Evolutionary conservation across 2,797 vertebrate genomes (phyloP).

Genomic region (Rhincodon typus): DNA sequence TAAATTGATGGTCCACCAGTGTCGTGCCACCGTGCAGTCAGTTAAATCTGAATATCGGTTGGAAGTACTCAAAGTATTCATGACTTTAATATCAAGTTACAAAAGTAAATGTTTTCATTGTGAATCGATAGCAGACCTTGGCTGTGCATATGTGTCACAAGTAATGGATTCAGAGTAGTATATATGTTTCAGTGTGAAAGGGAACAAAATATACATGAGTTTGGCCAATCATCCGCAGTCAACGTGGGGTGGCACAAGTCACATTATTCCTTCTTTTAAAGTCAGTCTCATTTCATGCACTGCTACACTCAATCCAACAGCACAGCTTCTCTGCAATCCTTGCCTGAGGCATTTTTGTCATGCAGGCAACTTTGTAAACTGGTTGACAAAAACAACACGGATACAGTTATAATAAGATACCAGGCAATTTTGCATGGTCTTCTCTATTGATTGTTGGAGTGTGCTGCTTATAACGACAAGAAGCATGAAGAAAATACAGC

Average conservation of each 20-base stretch:
- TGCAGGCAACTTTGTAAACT: not conserved
- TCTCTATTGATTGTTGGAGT: not conserved
- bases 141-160: not conserved
- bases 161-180: not conserved
- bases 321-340: not conserved
- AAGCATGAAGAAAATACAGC: not conserved
- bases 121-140: not conserved
- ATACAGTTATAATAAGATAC: not conserved
- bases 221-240: not conserved
- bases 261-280: conserved; percentile 17
- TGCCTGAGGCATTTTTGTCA: not conserved
- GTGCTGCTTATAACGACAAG: not conserved
- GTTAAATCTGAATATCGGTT: not conserved
- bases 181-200: not conserved
- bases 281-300: conserved; percentile 19
- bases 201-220: not conserved
- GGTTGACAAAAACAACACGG: conserved; percentile 12
- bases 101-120: not conserved
- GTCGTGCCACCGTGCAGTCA: not conserved
- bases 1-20: not conserved
- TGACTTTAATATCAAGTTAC: not conserved
- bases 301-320: not conserved
- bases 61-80: not conserved
- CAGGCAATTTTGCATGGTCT: not conserved
- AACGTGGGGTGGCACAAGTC: not conserved